These are phyloP conservation scores for Thamnophis sirtalis DNA, from an alignment of 2,113 vertebrate species.

Conservation along the genomic window DNA sequence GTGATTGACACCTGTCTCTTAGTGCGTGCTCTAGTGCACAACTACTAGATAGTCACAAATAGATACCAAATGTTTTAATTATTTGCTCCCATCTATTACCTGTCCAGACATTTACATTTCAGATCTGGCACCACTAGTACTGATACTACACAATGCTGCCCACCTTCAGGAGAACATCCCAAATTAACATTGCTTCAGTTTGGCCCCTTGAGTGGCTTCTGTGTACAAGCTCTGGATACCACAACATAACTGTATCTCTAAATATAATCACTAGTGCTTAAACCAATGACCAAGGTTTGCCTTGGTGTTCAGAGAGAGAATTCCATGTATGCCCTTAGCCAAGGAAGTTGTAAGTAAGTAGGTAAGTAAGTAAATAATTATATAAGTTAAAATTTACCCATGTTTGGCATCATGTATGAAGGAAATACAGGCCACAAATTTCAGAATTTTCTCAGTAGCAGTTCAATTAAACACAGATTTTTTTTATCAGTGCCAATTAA, in stretches of 20 bases:
- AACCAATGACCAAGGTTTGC: not conserved
- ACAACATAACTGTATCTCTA: not conserved
- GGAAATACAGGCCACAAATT: not conserved
- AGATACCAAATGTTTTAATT: not conserved
- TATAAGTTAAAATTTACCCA: not conserved
- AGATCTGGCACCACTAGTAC: not conserved
- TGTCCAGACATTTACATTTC: not conserved
- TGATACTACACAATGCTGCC: not conserved
- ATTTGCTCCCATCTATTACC: not conserved
- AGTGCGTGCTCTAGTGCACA: not conserved
- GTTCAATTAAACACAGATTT: not conserved
- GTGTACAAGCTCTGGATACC: not conserved
- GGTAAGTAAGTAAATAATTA: not conserved
- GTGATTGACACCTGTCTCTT: not conserved
- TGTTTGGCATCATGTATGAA: not conserved
- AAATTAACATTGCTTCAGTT: not conserved
- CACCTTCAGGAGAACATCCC: not conserved
- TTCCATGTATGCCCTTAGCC: not conserved
- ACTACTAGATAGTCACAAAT: not conserved
- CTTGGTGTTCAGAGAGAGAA: not conserved
- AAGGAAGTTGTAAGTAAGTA: not conserved
- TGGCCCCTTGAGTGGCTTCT: not conserved
- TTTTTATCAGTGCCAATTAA: not conserved
- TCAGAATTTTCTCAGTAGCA: accelerated
- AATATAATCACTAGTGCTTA: not conserved